Percentiles rank a stretch among this genome's conserved stretches.
Evolutionary conservation across 2,888 invertebrate genomes (phyloP).

Genomic region (Dasypolia templi): DNA sequence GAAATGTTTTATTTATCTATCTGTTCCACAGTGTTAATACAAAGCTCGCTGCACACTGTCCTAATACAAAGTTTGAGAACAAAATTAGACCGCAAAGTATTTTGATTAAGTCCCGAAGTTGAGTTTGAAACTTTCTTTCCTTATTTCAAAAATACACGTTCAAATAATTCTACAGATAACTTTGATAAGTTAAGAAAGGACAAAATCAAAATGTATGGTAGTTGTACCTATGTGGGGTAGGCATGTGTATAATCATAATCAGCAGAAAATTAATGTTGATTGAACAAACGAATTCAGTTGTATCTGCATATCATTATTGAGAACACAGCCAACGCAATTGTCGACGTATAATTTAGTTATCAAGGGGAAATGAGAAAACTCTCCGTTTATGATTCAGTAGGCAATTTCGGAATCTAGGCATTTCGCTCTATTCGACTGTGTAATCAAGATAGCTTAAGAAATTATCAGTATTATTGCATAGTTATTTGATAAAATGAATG

Average conservation of each 20-base stretch:
- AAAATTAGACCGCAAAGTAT: slow-evolving; percentile 28
- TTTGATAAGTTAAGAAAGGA: slow-evolving; percentile 31
- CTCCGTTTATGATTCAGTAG: slow-evolving; percentile 51
- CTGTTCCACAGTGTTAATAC: background rate
- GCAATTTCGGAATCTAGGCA: slow-evolving; percentile 46
- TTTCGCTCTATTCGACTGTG: slow-evolving; percentile 31
- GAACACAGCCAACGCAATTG: slow-evolving; percentile 64
- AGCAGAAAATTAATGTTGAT: slow-evolving; percentile 65
- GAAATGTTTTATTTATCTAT: slow-evolving; percentile 27
- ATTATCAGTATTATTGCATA: slow-evolving; percentile 13
- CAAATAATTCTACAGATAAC: slow-evolving; percentile 18
- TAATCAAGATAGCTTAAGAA: slow-evolving; percentile 24
- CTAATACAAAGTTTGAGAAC: slow-evolving; percentile 13
- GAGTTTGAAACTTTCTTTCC: background rate
- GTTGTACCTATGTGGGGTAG: slow-evolving; percentile 6
- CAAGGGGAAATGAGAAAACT: slow-evolving; percentile 64
- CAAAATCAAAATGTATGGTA: slow-evolving; percentile 19
- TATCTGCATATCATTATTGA: slow-evolving; percentile 72
- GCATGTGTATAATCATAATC: slow-evolving; percentile 45
- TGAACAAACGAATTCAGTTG: slow-evolving; percentile 71
- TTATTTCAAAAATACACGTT: slow-evolving; percentile 41
- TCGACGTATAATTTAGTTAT: slow-evolving; percentile 69
- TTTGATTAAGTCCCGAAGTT: slow-evolving; percentile 41
- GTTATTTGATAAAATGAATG: slow-evolving; percentile 11
- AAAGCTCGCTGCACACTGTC: background rate